Percentiles rank a stretch among this genome's conserved stretches.
These are phyloP conservation scores for Oncorhynchus mykiss DNA, from an alignment of 2,113 vertebrate species.

Conservation along the genomic window DNA sequence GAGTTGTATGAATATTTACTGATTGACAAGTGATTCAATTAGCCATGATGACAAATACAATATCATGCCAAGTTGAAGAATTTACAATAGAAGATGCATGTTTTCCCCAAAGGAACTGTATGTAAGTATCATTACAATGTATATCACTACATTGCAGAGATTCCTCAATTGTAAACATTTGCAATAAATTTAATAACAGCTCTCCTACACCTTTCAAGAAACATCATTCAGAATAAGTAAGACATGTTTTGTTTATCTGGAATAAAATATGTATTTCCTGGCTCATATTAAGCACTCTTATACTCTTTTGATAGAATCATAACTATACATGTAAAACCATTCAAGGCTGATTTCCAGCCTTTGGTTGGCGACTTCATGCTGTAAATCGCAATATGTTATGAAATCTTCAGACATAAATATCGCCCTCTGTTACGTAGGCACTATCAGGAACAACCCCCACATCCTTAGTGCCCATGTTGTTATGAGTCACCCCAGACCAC, in stretches of 20 bases:
- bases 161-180: background rate
- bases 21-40: too few relatives aligned
- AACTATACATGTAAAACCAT: background rate
- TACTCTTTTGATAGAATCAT: background rate
- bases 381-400: background rate
- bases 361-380: background rate
- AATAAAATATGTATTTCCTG: background rate
- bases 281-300: background rate
- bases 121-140: background rate
- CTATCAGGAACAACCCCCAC: background rate
- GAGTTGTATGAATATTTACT: too few relatives aligned
- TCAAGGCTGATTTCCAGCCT: background rate
- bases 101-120: background rate
- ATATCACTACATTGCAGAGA: background rate
- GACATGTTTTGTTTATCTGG: background rate
- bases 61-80: background rate
- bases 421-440: conserved; percentile 14
- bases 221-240: background rate
- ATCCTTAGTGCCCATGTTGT: background rate
- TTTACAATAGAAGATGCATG: background rate
- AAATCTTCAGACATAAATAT: conserved; percentile 2
- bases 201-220: conserved; percentile 3
- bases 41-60: too few relatives aligned
- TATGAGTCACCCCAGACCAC: background rate
- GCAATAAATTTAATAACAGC: background rate